phyloP scores from a whole-genome alignment of 2,113 vertebrate genomes.

The Albula glossodonta region DNA sequence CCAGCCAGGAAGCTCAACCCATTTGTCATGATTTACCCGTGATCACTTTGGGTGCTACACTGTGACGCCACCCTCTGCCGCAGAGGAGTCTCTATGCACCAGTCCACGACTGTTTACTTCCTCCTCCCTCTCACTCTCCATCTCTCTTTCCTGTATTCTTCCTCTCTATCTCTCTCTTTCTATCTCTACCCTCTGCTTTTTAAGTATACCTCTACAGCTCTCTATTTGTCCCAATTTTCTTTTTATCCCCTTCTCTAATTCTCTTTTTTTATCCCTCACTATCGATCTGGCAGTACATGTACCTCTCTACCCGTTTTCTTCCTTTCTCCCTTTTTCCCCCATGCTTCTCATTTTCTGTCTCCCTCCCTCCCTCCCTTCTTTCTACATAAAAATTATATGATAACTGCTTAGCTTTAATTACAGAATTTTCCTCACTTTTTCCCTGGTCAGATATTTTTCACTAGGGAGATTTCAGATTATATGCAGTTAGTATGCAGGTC shows the following conservation, averaged over 20 bases:
- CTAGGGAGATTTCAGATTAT: no score
- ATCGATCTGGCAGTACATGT: no score
- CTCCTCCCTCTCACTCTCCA: constrained; percentile 2
- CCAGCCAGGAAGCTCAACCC: constrained; percentile 3
- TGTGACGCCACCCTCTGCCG: background rate
- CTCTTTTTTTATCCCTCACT: background rate
- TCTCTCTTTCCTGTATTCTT: background rate
- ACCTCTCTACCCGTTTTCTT: background rate
- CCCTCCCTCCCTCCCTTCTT: background rate
- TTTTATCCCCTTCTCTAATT: background rate
- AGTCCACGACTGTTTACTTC: background rate
- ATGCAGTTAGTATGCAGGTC: no score
- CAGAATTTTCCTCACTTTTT: background rate
- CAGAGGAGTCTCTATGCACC: background rate
- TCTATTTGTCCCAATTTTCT: no score
- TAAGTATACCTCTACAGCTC: no score
- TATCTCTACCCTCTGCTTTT: background rate
- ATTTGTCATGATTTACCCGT: constrained; percentile 26
- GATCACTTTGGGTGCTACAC: background rate
- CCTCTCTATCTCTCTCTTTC: background rate
- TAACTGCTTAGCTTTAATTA: background rate
- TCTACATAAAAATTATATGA: background rate
- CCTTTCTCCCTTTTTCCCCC: background rate
- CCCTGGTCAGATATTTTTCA: no score
- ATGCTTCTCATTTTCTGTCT: background rate